Base-by-base conservation (phyloP, 2,113 vertebrate genomes). In the Chrysemys picta region DNA sequence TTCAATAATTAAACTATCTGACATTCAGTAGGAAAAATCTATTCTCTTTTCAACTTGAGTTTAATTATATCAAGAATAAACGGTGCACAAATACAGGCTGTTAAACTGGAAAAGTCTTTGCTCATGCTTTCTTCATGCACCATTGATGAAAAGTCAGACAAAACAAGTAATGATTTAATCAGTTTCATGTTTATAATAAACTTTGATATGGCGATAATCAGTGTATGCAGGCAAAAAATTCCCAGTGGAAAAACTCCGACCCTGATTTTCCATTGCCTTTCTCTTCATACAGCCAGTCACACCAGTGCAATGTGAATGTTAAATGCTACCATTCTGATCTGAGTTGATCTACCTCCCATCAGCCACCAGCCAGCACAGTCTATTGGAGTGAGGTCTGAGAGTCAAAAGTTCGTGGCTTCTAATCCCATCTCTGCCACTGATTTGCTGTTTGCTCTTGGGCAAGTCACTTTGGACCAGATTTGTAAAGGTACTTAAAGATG, bases 1-100 rank as follows among this genome's bases (percentile, higher is more conserved):
- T 91, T 96, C 59, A 90, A 52, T 62, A 85, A 50, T 54, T 84
- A 89, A 93, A 86, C 65, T 85, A 84, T 25, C 59, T 82, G 76
- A 91, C 82, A 65, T 88, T 57, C 7, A 21, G 50, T 7, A 5
- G 45, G 78, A 92, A 72, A 56, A 9, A 0, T 5, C 21, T 10
- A 25, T 25, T 54, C 57, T 27, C 47, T n/a, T 38, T 85, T 47
- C 57, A 54, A 47, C 19, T 6, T 1, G 24, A 72, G 76, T 86
- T 42, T n/a, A 82, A 53, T 75, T 79, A 78, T 49, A 89, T 72
- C 6, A 45, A 81, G 47, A 4, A 2, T 52, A 49, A 50, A 38
- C 22, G 27, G 8, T 29, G 21, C 29, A 22, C 52, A 49, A 83
- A 87, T 72, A n/a, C 47, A 82, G 82, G 29, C 29, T 19, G 11